Evolutionary conservation across 2,113 vertebrate species (phyloP), one percentile per base, ranked within the genome.

Genomic region (Sigmodon hispidus): DNA sequence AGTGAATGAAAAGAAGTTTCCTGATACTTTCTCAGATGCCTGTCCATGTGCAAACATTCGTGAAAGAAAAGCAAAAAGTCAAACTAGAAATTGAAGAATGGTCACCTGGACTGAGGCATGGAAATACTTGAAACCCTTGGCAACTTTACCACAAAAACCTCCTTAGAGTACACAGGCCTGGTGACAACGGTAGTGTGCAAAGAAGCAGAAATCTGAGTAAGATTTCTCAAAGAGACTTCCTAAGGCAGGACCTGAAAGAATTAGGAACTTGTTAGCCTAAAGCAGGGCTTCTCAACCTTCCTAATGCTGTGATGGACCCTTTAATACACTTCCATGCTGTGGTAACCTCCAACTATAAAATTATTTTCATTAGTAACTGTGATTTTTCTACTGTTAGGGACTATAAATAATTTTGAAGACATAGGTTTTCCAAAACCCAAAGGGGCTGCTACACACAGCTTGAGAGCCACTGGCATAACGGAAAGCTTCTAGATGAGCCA

Each of bases 181-280:
- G n/a, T 72, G 69, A 43, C n/a, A 52, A 52, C 40, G 31, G 67
- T 73, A 55, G 5, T 67, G 5, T 75, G 40, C 36, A 91, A 88
- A 91, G 40, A 89, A 95, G 61, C n/a, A 92, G 73, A 93, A 70
- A 65, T 67, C 34, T 59, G 79, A 70, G 63, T 19, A 2, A 67
- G 5, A 40, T 50, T n/a, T 72, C 17, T 70, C 81, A 75, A 75
- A n/a, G 87, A 93, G 80, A 92, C 40, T 87, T 95, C 90, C 61
- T 94, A 92, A 40, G 89, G 22, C 40, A 92, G 16, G n/a, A 55
- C 22, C 63, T 76, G 50, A 7, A 65, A 91, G 92, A 95, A 95
- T 5, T 15, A 88, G n/a, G 57, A 89, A 43, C 43, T 72, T 83
- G 59, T 90, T 36, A 65, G 52, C 31, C 48, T 17, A 81, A 26